phyloP scores from a whole-genome alignment of 2,113 vertebrate species.

The Antidorcas marsupialis region DNA sequence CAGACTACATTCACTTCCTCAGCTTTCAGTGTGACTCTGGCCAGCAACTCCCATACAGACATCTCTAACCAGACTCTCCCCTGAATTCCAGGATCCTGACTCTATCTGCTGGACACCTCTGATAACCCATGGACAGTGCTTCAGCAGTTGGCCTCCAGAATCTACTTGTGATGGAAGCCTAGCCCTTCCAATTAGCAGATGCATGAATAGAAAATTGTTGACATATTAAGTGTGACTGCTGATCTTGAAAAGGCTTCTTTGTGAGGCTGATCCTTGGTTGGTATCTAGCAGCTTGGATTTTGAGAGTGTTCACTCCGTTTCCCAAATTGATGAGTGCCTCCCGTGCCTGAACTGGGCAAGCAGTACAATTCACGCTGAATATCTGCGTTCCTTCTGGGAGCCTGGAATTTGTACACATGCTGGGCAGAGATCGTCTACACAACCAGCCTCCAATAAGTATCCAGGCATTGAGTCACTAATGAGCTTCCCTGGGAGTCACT shows the following conservation, averaged over 20 bases:
- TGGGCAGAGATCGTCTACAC: background rate
- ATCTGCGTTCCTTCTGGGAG: background rate
- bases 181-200: background rate
- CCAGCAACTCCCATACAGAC: background rate
- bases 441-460: background rate
- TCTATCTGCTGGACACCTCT: background rate
- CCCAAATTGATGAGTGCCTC: background rate
- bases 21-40: background rate
- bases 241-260: background rate
- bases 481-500: background rate
- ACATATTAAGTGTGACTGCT: background rate
- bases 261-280: background rate
- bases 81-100: background rate
- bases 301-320: background rate
- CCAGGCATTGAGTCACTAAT: background rate
- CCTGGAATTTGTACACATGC: background rate
- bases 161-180: background rate
- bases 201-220: background rate
- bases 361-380: too few relatives aligned
- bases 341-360: background rate
- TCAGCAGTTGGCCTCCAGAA: background rate
- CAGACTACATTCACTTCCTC: background rate
- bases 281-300: background rate
- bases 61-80: background rate
- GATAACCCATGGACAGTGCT: background rate